These are phyloP conservation scores for Clarias batrachus DNA, from an alignment of 2,113 vertebrate genomes.

Conservation along the genomic window DNA sequence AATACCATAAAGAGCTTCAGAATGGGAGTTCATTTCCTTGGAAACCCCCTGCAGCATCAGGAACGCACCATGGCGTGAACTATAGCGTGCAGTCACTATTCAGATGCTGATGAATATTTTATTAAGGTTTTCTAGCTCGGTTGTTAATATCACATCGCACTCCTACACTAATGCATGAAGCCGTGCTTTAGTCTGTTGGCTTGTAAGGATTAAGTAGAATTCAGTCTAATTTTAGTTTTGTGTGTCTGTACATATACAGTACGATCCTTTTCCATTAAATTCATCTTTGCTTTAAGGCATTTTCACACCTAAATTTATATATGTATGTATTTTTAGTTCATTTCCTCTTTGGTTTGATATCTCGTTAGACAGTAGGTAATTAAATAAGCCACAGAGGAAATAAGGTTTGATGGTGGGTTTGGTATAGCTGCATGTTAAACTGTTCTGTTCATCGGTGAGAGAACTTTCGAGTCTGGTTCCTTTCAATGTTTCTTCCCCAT, in stretches of 20 bases:
- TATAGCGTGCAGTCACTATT: neutral
- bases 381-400: neutral
- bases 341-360: neutral
- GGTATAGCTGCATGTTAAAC: neutral
- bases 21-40: neutral
- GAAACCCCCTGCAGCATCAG: neutral
- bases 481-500: neutral
- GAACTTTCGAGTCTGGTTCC: neutral
- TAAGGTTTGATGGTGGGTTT: neutral
- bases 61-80: neutral
- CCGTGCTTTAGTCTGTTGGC: neutral
- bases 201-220: neutral
- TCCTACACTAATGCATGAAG: neutral
- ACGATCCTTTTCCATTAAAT: neutral
- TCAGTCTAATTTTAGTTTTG: neutral
- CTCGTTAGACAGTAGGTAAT: neutral
- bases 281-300: neutral
- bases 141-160: neutral
- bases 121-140: neutral
- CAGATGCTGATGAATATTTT: constrained; percentile 4
- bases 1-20: neutral
- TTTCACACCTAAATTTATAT: neutral
- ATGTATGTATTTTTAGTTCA: neutral
- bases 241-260: too few relatives aligned
- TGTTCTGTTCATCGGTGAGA: neutral